Base-by-base conservation (phyloP, 2,113 vertebrate species). In the Arothron firmamentum region DNA sequence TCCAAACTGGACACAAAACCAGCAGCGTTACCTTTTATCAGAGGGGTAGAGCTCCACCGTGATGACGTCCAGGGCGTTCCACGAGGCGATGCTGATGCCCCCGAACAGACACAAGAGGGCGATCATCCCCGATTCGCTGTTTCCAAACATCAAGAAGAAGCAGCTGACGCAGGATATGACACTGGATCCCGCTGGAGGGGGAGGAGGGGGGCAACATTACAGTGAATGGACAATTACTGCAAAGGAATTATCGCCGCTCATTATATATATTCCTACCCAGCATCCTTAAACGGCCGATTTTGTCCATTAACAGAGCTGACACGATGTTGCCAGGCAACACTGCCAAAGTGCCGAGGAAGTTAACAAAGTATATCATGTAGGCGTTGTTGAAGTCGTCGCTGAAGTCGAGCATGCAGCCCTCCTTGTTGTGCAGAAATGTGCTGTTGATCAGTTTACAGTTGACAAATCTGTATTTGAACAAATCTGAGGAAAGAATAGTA, bases 291-390 rank as follows among this genome's bases (percentile, higher is more conserved):
- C 96, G 93, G 21, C 96, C 96, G 0, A 99, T 96, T 91, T 99
- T 99, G 88, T 99, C 96, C 96, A 99, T 98, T 65, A 99, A 91
- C 64, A 99, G 88, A 3, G 96, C 96, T 0, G 96, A 98, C 68
- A 98, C 95, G 0, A 98, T 99, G 85, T 99, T 98, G 15, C 96
- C 96, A 0, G 96, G 96, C 46, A 99, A 91, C 67, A 98, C 96
- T 0, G 96, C 96, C 85, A 99, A 72, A 0, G 96, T 95, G 69
- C 96, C 96, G 20, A 98, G 69, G 89, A 99, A 99, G 90, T 94
- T 99, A 83, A 98, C 96, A 0, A 99, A 99, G 85, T 99, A 99
- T 59, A 99, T 93, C 96, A 98, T 98, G 93, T 99, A 99, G 80
- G 96, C 96, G 0, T 95, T 97, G 71, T 97, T 97, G 15, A 88